These are phyloP conservation scores for Pseudorhiza aurosa DNA, from an alignment of 30 jellyfish, hydroid and myxozoan genomes.

Conservation along the genomic window DNA sequence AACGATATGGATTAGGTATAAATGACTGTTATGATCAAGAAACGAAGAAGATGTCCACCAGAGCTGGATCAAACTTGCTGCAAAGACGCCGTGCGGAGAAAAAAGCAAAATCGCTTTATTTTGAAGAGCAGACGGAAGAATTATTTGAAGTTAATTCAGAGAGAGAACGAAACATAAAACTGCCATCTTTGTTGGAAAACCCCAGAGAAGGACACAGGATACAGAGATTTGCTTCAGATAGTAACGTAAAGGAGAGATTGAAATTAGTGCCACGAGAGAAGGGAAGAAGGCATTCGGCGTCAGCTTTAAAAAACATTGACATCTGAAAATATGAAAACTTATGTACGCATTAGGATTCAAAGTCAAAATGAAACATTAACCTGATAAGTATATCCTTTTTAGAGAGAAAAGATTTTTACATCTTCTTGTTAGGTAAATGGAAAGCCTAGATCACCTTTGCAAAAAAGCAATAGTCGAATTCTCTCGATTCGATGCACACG, in stretches of 20 bases:
- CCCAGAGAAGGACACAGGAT: not conserved
- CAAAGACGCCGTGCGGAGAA: not conserved
- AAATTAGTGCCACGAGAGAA: not conserved
- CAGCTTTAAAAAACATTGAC: too few relatives aligned
- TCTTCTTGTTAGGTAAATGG: too few relatives aligned
- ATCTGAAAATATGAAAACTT: too few relatives aligned
- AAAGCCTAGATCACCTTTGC: too few relatives aligned
- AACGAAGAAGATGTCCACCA: not conserved
- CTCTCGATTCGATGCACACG: too few relatives aligned
- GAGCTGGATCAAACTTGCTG: not conserved
- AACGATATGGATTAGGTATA: not conserved
- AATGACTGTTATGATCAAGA: not conserved
- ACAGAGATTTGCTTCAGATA: not conserved
- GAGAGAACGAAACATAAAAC: not conserved
- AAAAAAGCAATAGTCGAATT: too few relatives aligned
- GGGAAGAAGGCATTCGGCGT: not conserved
- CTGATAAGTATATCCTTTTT: too few relatives aligned
- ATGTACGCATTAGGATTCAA: too few relatives aligned
- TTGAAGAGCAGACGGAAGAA: not conserved
- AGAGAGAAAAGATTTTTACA: too few relatives aligned
- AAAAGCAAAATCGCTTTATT: not conserved
- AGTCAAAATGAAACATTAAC: too few relatives aligned
- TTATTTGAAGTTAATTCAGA: not conserved
- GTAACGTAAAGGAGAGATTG: not conserved
- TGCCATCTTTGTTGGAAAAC: not conserved